Conservation (phyloP, 2,888 invertebrate species). For the Gisinianus flammeolus region DNA sequence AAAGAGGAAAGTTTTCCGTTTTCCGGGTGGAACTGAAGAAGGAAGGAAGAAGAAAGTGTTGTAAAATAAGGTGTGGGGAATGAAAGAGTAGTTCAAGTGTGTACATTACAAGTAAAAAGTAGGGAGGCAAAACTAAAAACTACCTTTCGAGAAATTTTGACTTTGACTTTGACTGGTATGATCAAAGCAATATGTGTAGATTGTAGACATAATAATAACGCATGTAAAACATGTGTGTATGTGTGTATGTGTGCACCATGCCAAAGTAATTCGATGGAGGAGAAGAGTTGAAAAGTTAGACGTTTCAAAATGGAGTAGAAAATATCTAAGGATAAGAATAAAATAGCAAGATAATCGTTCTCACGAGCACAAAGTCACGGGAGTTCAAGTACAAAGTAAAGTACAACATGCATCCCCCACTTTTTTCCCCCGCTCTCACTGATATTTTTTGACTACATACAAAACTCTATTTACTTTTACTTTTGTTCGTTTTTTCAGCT, state of each 20-base stretch:
- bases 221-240: background rate
- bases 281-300: background rate
- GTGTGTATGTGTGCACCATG: background rate
- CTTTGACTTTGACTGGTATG: too few relatives aligned
- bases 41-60: background rate
- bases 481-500: too few relatives aligned
- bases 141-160: too few relatives aligned
- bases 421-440: background rate
- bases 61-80: background rate
- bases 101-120: background rate
- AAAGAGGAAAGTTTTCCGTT: background rate
- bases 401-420: background rate
- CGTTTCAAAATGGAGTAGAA: background rate
- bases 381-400: conserved; percentile 11
- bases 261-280: background rate
- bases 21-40: background rate
- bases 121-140: too few relatives aligned
- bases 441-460: too few relatives aligned
- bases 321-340: too few relatives aligned
- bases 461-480: too few relatives aligned
- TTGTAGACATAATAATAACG: too few relatives aligned
- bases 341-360: conserved; percentile 27
- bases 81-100: background rate
- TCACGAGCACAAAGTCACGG: conserved; percentile 20
- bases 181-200: too few relatives aligned